A percentile compares a stretch with the other conserved stretches of the same genome.
phyloP scores from a whole-genome alignment of 2,113 vertebrate genomes.

The Caranx ignobilis region DNA sequence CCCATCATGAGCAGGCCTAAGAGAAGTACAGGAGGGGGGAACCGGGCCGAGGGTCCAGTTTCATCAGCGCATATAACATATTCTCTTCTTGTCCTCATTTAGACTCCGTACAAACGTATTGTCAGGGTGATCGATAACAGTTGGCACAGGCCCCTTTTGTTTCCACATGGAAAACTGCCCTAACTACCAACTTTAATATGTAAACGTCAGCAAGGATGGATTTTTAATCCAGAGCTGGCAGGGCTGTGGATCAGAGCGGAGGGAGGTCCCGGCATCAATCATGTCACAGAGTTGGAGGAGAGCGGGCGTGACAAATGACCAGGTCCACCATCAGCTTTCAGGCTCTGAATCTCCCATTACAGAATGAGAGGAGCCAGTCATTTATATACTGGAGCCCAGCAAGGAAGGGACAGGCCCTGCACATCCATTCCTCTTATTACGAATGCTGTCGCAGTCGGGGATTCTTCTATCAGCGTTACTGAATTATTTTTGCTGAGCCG shows the following conservation, averaged over 20 bases:
- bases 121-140: conserved; percentile 71
- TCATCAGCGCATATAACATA: conserved; percentile 34
- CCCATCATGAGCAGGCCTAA: too few relatives aligned
- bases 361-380: conserved; percentile 49
- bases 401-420: conserved; percentile 16
- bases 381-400: conserved; percentile 50
- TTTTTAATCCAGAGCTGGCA: conserved; percentile 78
- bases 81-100: conserved; percentile 35
- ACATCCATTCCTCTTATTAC: conserved; percentile 33
- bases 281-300: conserved; percentile 59
- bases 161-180: conserved; percentile 70
- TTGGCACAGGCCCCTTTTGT: conserved; percentile 54
- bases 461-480: conserved; percentile 28
- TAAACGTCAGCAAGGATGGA: conserved; percentile 79
- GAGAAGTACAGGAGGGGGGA: background rate
- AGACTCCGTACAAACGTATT: conserved; percentile 31
- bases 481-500: conserved; percentile 20
- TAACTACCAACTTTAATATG: conserved; percentile 78
- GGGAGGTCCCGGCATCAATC: conserved; percentile 73
- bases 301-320: conserved; percentile 76
- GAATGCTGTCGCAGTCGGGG: conserved; percentile 18
- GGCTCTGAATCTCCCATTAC: conserved; percentile 50
- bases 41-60: background rate
- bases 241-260: conserved; percentile 67
- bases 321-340: conserved; percentile 61